Evolutionary conservation across 2,797 vertebrate genomes (phyloP).

Genomic region (Tauraco hartlaubi): DNA sequence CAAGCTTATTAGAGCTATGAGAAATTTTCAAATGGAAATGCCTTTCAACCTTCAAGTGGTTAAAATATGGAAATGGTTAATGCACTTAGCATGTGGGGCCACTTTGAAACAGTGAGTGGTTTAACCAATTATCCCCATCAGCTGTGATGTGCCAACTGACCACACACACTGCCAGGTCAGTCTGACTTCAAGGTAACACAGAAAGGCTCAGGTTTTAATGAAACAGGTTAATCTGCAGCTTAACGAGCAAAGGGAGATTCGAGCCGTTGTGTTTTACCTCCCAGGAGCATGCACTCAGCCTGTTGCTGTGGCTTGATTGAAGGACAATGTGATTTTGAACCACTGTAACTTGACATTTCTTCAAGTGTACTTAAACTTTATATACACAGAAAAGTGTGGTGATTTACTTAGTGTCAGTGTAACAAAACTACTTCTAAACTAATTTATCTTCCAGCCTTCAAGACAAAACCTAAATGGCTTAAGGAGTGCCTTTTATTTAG

Average conservation of each 20-base stretch:
- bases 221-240: background rate
- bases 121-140: background rate
- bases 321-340: background rate
- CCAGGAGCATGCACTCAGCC: background rate
- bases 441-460: conserved; percentile 20
- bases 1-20: conserved; percentile 41
- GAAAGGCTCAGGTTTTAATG: background rate
- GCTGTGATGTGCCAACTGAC: background rate
- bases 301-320: background rate
- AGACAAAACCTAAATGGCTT: conserved; percentile 8
- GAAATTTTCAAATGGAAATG: conserved; percentile 55
- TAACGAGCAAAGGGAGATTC: background rate
- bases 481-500: conserved; percentile 13
- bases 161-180: background rate
- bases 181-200: background rate
- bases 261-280: background rate
- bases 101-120: background rate
- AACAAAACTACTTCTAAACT: conserved; percentile 40
- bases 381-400: background rate
- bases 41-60: conserved; percentile 61
- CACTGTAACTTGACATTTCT: conserved; percentile 29
- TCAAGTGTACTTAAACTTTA: conserved; percentile 13
- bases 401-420: conserved; percentile 9
- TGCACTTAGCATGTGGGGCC: conserved; percentile 17
- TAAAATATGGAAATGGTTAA: conserved; percentile 71